Base-by-base conservation (phyloP, 2,888 invertebrate genomes). In the Troides aeacus region DNA sequence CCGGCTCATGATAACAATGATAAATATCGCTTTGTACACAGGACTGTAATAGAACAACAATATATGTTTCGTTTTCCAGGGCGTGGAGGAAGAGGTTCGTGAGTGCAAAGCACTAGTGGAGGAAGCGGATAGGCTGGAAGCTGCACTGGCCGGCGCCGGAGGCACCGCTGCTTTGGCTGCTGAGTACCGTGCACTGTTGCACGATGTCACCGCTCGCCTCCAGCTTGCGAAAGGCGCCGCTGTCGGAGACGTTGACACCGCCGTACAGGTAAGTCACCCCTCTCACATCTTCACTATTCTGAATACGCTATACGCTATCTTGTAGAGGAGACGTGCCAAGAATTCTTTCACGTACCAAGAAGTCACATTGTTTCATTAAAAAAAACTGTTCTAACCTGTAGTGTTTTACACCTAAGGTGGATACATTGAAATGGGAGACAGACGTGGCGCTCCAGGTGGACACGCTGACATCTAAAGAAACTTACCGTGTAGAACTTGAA, bases 361-460 rank as follows among this genome's bases (percentile, higher is more conserved):
- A 39, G 39, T 39, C 39, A 10, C 39, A 10, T 39, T 39, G 39
- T 39, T 39, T 7, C 39, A 7, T 39, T 3, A 24, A 24, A 39
- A 39, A 17, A 50, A 50, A 50, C 18, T 18, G 18, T 50, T 5
- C 50, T 50, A 50, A 50, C 18, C 18, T 50, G 46, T 12, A 56
- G 7, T 4, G 23, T 42, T 39, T 66, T 63, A 18, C 64, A 68
- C 69, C 94, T 1, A 94, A 97, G 89, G 96, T 96, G 15, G 95
- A 97, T 73, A 96, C 96, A 0, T 88, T 96, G 10, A 95, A 93
- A 83, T 95, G 96, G 85, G 97, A 96, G 80, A 94, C 94, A 21
- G 97, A 97, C 78, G 94, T 94, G 0, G 95, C 95, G 0, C 95
- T 96, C 7, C 97, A 97, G 92, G 97, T 97, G 1, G 95, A 97